phyloP scores from a whole-genome alignment of 2,888 invertebrate species.

The Luffia ferchaultella region DNA sequence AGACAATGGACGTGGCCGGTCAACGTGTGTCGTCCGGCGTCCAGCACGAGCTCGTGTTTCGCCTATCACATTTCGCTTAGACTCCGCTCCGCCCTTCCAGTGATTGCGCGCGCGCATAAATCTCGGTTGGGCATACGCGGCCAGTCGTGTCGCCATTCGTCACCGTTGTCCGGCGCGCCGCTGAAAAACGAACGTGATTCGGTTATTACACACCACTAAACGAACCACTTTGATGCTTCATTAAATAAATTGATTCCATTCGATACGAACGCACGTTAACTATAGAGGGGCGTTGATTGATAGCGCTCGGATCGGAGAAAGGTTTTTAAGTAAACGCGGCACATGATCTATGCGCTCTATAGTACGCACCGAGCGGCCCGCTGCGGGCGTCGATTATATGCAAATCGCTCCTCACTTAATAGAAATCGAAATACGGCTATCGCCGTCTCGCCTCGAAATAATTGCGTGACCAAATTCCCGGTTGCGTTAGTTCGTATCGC shows the following conservation, averaged over 20 bases:
- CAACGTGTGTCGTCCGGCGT: not conserved
- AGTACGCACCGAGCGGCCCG: not conserved
- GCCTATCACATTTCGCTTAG: not conserved
- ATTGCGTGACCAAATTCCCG: constrained; percentile 42
- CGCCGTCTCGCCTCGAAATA: constrained; percentile 27
- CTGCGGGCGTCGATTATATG: constrained; percentile 28
- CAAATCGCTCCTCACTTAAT: constrained; percentile 29
- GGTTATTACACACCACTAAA: constrained; percentile 47
- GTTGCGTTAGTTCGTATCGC: constrained; percentile 22
- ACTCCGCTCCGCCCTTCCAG: constrained; percentile 37
- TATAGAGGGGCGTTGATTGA: constrained; percentile 35
- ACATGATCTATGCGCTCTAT: constrained; percentile 13
- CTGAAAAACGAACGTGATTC: constrained; percentile 55
- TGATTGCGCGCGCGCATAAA: constrained; percentile 35
- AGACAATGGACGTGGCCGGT: not conserved
- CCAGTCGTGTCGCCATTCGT: constrained; percentile 37
- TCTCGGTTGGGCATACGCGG: constrained; percentile 24
- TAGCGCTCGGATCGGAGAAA: constrained; percentile 24
- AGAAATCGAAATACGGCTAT: constrained; percentile 31
- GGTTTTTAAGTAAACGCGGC: constrained; percentile 22
- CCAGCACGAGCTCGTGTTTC: not conserved
- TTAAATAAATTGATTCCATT: constrained; percentile 51
- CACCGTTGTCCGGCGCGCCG: constrained; percentile 27
- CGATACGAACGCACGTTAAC: constrained; percentile 44
- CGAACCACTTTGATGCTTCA: constrained; percentile 45